phyloP scores from a whole-genome alignment of 2,797 vertebrate genomes.

The Phylloscopus collybita region DNA sequence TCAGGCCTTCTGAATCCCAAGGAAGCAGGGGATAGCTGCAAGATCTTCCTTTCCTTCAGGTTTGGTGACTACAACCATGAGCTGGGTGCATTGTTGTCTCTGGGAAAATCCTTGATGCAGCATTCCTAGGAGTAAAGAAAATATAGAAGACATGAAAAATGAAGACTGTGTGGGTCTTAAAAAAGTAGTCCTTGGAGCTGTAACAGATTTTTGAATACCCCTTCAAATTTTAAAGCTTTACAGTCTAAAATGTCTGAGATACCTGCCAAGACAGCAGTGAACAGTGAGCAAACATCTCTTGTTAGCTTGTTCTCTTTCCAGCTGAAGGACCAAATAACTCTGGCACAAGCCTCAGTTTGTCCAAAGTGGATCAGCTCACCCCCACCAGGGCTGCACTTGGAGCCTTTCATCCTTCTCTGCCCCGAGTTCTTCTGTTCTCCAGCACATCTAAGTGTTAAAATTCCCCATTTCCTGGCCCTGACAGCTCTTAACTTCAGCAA shows the following conservation, averaged over 20 bases:
- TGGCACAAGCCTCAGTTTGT: not conserved
- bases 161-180: fast-evolving
- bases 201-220: not conserved
- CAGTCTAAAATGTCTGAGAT: not conserved
- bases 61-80: not conserved
- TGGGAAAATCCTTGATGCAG: not conserved
- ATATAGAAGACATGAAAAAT: not conserved
- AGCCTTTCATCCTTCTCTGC: not conserved
- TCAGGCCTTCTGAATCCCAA: not conserved
- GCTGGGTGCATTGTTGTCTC: not conserved
- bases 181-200: not conserved
- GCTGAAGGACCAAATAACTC: not conserved
- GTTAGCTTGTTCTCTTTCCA: not conserved
- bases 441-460: not conserved
- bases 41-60: not conserved
- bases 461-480: not conserved
- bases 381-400: not conserved
- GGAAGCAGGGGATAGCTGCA: not conserved
- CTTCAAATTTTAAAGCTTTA: not conserved
- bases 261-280: not conserved
- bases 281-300: not conserved
- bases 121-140: not conserved
- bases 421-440: not conserved
- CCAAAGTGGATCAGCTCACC: not conserved
- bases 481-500: not conserved